Percentiles rank a stretch among this genome's conserved stretches.
Conservation (phyloP, 2,797 vertebrate species). For the Sardinella longiceps region DNA sequence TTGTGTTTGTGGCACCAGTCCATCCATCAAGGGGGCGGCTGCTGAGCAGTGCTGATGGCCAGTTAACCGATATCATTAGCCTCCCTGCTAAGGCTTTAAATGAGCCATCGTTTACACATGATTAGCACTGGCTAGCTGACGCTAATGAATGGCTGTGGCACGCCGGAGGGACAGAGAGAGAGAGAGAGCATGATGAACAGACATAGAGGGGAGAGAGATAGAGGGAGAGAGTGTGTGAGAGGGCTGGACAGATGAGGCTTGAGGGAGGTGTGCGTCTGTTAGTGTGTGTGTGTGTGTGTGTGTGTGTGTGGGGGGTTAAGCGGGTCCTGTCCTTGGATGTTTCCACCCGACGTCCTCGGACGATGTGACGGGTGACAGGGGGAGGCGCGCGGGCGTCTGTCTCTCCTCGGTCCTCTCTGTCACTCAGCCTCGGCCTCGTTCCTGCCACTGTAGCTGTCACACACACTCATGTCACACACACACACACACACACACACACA, state of each 20-base stretch:
- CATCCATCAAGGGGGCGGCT: background rate
- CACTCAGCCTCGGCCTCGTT: background rate
- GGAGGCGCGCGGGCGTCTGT: background rate
- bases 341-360: background rate
- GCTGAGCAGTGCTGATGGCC: background rate
- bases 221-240: background rate
- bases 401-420: background rate
- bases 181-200: background rate
- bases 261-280: no score
- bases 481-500: no score
- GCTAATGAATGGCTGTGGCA: background rate
- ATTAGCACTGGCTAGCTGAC: background rate
- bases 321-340: background rate
- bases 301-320: background rate
- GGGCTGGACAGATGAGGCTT: background rate
- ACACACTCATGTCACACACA: background rate
- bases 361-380: background rate
- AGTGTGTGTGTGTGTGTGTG: no score
- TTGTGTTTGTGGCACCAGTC: background rate
- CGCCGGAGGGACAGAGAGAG: background rate
- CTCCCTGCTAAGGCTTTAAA: background rate
- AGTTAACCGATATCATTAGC: slow-evolving; percentile 14
- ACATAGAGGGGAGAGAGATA: background rate
- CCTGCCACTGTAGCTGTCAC: background rate
- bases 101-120: slow-evolving; percentile 3